Evolutionary conservation across 2,888 invertebrate genomes (phyloP).

Genomic region (Tridacna gigas): DNA sequence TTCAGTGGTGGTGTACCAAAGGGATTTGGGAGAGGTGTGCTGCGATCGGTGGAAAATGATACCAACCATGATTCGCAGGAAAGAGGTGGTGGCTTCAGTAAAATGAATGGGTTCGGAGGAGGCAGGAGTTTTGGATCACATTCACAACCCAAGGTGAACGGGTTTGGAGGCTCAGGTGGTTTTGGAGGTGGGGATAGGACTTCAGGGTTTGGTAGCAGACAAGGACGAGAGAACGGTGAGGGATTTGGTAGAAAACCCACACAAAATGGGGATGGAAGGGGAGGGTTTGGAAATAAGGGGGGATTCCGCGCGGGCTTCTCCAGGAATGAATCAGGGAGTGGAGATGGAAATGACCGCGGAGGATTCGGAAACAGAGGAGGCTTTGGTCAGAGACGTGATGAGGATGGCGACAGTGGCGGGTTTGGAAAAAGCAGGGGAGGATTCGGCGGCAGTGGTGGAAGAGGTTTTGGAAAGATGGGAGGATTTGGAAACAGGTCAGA

Average conservation of each 20-base stretch:
- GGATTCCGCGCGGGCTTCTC: constrained; percentile 26
- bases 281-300: constrained; percentile 35
- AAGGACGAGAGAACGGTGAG: constrained; percentile 28
- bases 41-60: constrained; percentile 58
- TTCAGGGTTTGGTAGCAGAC: constrained; percentile 30
- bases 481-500: constrained; percentile 34
- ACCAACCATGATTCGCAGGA: constrained; percentile 30
- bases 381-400: constrained; percentile 11
- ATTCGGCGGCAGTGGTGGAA: constrained; percentile 18
- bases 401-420: background rate
- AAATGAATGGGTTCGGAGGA: constrained; percentile 53
- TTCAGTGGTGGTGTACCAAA: constrained; percentile 16
- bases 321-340: constrained; percentile 15
- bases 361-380: constrained; percentile 37
- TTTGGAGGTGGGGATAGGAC: constrained; percentile 39
- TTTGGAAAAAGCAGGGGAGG: background rate
- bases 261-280: constrained; percentile 13
- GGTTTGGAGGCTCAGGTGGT: constrained; percentile 33
- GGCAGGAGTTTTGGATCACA: constrained; percentile 14
- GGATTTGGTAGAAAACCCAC: constrained; percentile 33
- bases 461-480: constrained; percentile 38
- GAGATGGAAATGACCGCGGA: constrained; percentile 28
- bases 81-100: constrained; percentile 48
- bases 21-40: constrained; percentile 72
- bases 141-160: constrained; percentile 24